Evolutionary conservation across 2,113 vertebrate species (phyloP).

Genomic region (Notechis scutatus): DNA sequence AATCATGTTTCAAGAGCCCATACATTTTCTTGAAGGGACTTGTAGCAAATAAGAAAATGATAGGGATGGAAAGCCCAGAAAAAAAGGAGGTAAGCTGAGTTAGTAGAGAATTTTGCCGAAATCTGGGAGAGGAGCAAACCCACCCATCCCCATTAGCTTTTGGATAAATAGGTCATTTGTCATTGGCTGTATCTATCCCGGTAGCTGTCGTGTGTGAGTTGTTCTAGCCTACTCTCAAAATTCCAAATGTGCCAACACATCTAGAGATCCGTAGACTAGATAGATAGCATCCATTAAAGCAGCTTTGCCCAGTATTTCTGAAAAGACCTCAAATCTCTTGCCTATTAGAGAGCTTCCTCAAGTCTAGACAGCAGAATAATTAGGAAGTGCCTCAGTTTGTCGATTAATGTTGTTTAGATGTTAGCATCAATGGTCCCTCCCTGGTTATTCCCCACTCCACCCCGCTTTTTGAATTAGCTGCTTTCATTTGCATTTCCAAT

Average conservation of each 20-base stretch:
- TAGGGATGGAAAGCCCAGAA: not conserved
- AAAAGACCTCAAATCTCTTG: not conserved
- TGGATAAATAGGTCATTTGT: not conserved
- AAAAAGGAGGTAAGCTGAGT: not conserved
- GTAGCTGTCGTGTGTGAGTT: not conserved
- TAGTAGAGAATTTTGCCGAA: not conserved
- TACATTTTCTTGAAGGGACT: not conserved
- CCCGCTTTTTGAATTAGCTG: not conserved
- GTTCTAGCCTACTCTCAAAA: not conserved
- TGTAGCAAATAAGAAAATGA: not conserved
- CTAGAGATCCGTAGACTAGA: not conserved
- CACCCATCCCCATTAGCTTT: not conserved
- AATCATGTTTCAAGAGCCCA: not conserved
- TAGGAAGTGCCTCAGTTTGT: not conserved
- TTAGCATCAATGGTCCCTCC: not conserved
- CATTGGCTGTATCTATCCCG: not conserved
- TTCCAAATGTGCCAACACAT: not conserved
- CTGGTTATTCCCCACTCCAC: not conserved
- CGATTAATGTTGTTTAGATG: not conserved
- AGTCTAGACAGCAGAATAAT: not conserved
- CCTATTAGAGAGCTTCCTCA: not conserved
- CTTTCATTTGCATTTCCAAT: slow-evolving; percentile 16
- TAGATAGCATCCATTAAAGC: not conserved
- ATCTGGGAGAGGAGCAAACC: not conserved
- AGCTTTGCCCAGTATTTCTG: not conserved